Evolutionary conservation across 2,797 vertebrate genomes (phyloP).

Genomic region (Coregonus suidteri): DNA sequence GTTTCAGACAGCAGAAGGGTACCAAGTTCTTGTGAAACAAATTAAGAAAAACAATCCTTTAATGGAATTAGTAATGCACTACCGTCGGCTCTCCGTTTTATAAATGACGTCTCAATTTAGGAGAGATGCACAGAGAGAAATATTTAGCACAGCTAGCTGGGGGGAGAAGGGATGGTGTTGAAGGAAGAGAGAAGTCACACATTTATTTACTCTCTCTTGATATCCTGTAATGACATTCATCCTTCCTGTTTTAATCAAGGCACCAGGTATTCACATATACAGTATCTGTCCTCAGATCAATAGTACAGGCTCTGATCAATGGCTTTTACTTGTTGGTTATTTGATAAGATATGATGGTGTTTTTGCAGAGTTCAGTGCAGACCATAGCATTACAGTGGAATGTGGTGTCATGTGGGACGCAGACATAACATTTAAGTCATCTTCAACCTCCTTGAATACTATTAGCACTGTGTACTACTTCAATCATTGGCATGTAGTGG

Average conservation of each 20-base stretch:
- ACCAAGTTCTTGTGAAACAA: constrained; percentile 40
- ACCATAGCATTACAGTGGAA: too few species aligned
- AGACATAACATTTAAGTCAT: too few species aligned
- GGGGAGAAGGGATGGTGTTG: background rate
- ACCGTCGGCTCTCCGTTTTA: constrained; percentile 28
- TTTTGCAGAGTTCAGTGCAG: background rate
- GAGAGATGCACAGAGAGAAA: background rate
- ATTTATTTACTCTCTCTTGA: background rate
- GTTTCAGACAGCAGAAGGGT: constrained; percentile 18
- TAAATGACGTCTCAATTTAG: constrained; percentile 45
- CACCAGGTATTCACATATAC: background rate
- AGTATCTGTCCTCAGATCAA: background rate
- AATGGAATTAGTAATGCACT: constrained; percentile 39
- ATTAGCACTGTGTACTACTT: too few species aligned
- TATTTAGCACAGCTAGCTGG: constrained; percentile 19
- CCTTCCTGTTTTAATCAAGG: background rate
- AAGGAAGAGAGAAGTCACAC: background rate
- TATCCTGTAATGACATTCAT: background rate
- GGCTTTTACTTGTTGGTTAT: background rate
- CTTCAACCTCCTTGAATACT: too few species aligned
- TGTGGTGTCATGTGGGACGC: too few species aligned
- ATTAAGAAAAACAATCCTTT: constrained; percentile 53
- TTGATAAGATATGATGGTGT: background rate
- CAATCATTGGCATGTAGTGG: too few species aligned
- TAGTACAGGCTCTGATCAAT: background rate